Conservation (phyloP, 2,113 vertebrate species). For the Phasianus colchicus region DNA sequence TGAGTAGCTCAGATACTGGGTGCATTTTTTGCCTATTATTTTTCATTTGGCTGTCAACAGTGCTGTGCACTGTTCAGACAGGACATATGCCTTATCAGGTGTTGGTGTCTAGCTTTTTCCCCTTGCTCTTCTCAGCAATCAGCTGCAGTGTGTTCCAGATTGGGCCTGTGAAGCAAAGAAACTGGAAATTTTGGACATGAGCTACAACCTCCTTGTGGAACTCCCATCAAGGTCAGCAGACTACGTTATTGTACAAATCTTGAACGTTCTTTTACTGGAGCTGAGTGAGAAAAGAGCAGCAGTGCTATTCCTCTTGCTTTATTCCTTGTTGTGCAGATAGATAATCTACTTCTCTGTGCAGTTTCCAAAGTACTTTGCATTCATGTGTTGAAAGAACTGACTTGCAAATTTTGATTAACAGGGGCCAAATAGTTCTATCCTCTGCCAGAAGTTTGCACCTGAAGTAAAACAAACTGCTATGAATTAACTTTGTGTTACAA, state of each 20-base stretch:
- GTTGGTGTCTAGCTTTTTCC: not conserved
- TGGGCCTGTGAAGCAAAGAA: conserved; percentile 96
- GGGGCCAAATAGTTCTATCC: not conserved
- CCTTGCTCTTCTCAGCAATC: conserved; percentile 83
- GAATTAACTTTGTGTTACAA: not conserved
- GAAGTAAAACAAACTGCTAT: not conserved
- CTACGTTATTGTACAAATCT: not conserved
- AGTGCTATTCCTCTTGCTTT: not conserved
- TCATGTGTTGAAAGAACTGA: not conserved
- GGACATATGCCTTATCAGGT: not conserved
- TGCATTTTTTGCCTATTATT: not conserved
- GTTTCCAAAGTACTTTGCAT: not conserved
- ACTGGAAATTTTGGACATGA: conserved; percentile 91
- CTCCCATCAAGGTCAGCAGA: conserved; percentile 86
- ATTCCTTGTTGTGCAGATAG: conserved; percentile 3
- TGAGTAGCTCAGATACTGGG: not conserved
- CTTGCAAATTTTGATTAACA: not conserved
- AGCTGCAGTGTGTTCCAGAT: conserved; percentile 89
- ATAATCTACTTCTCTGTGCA: not conserved
- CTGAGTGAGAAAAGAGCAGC: not conserved
- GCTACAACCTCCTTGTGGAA: conserved; percentile 89
- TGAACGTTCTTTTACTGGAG: not conserved
- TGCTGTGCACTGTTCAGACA: not conserved
- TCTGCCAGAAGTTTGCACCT: not conserved
- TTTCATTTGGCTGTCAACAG: not conserved